Conservation (phyloP, 2,113 vertebrate species). For the Pseudolaguvia tuberculata region DNA sequence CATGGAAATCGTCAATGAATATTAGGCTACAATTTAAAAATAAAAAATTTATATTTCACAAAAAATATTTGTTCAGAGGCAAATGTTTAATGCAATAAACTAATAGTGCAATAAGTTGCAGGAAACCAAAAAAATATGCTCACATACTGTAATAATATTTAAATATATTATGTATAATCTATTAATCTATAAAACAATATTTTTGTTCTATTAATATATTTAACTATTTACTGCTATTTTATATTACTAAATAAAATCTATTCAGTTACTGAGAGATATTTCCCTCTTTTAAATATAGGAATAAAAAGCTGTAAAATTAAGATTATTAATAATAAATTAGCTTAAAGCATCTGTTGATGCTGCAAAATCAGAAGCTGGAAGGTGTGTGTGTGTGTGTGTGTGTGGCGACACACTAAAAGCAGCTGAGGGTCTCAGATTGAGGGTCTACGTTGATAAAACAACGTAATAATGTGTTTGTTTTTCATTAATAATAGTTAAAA, state of each 20-base stretch:
- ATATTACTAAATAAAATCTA: no score
- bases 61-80: no score
- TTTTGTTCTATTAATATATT: neutral
- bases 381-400: neutral
- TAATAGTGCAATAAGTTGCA: neutral
- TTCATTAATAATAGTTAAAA: no score
- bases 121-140: neutral
- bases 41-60: no score
- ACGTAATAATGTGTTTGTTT: no score
- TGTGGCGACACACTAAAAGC: conserved; percentile 38
- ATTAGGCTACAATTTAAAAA: neutral
- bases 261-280: neutral
- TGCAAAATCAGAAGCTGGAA: neutral
- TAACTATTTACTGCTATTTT: neutral
- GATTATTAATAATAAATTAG: conserved; percentile 3
- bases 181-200: neutral
- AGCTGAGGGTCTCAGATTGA: conserved; percentile 16
- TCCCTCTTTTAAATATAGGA: neutral
- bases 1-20: neutral
- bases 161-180: neutral
- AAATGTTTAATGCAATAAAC: neutral
- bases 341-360: neutral
- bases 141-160: neutral
- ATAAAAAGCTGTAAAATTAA: neutral
- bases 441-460: no score